A percentile compares a stretch with the other conserved stretches of the same genome.
phyloP scores from a whole-genome alignment of 2,888 invertebrate genomes.

The Apeira syringaria region DNA sequence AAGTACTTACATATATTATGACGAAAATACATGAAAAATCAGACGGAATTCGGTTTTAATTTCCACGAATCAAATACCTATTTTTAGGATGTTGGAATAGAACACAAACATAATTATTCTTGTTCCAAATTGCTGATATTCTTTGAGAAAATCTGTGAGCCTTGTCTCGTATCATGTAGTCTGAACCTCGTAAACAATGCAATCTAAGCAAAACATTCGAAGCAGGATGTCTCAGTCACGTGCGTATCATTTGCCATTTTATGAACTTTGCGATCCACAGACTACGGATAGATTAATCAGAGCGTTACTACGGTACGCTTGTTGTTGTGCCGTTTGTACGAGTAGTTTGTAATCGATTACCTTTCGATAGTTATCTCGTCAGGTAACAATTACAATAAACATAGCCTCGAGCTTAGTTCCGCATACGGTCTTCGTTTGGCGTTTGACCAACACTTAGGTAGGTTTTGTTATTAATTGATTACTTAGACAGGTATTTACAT shows the following conservation, averaged over 20 bases:
- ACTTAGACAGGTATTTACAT: too few species aligned
- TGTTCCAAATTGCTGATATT: too few species aligned
- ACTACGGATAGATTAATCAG: conserved; percentile 7
- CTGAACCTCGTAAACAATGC: conserved; percentile 14
- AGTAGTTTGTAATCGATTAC: conserved; percentile 62
- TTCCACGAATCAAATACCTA: too few species aligned
- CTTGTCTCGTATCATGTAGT: too few species aligned
- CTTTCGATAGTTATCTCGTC: conserved; percentile 51
- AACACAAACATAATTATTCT: too few species aligned
- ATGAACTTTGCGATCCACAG: conserved; percentile 5
- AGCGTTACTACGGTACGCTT: conserved; percentile 2
- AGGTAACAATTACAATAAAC: conserved; percentile 48
- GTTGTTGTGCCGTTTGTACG: conserved; percentile 19
- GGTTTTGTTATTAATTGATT: too few species aligned
- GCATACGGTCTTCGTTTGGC: conserved; percentile 41
- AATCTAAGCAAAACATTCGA: conserved; percentile 16
- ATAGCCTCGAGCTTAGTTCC: conserved; percentile 60
- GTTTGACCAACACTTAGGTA: conserved; percentile 36
- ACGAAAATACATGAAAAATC: too few species aligned
- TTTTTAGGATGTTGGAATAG: too few species aligned
- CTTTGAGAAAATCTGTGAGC: too few species aligned
- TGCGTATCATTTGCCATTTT: conserved; percentile 26
- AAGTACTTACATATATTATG: too few species aligned
- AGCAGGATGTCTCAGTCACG: conserved; percentile 26
- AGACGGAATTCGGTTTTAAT: too few species aligned